Percentiles rank a stretch among this genome's conserved stretches.
These are phyloP conservation scores for Nomia melanderi DNA, from an alignment of 1,140 invertebrate genomes.

Conservation along the genomic window DNA sequence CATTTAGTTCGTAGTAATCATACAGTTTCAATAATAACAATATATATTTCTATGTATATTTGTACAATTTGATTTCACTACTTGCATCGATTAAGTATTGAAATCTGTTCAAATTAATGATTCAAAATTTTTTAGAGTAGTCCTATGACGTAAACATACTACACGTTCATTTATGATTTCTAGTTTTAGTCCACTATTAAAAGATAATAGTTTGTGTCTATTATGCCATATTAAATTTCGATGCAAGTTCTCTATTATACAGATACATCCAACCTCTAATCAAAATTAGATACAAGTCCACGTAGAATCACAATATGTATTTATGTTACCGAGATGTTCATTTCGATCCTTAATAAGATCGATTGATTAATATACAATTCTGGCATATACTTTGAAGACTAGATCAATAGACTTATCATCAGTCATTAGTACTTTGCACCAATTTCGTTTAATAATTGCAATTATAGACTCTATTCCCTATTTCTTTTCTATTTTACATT, in stretches of 20 bases:
- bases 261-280: constrained; percentile 9
- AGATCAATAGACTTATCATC: constrained; percentile 34
- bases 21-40: neutral
- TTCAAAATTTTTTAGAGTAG: neutral
- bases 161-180: neutral
- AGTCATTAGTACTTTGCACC: constrained; percentile 35
- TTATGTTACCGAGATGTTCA: constrained; percentile 1
- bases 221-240: constrained; percentile 17
- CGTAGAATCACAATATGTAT: constrained; percentile 26
- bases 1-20: constrained; percentile 11
- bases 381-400: constrained; percentile 47
- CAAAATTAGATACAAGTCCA: constrained; percentile 9
- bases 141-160: neutral
- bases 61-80: neutral
- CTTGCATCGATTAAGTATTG: constrained; percentile 19
- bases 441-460: constrained; percentile 22
- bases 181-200: neutral
- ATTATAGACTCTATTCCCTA: constrained; percentile 3
- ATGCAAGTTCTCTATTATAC: neutral
- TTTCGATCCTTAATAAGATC: constrained; percentile 2
- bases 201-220: neutral
- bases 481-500: constrained; percentile 22
- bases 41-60: constrained; percentile 5
- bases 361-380: constrained; percentile 16
- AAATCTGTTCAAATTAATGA: neutral